Base-by-base conservation (phyloP, 2,888 invertebrate species). In the Pomacea canaliculata region DNA sequence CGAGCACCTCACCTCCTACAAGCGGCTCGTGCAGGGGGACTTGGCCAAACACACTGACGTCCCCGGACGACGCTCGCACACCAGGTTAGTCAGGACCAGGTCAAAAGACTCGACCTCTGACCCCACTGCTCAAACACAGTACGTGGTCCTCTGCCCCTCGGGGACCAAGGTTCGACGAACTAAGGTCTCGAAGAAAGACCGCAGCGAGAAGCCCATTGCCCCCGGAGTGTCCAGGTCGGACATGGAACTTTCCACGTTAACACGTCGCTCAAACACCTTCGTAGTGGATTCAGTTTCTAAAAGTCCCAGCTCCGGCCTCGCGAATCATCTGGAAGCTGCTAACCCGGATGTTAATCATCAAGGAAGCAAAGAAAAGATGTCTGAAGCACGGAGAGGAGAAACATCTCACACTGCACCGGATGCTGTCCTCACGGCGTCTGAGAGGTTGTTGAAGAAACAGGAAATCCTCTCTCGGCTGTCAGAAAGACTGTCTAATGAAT, bases 221-320 rank as follows among this genome's bases (percentile, higher is more conserved):
- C n/a, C 62, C 13, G 67, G 59, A 10, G 19, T 62, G 7, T 23
- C 74, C 10, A 48, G 66, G 51, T 59, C 46, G 1, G 68, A 67
- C 0, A 46, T 12, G 12, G 60, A 65, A 23, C 37, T 60, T 13
- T 62, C 62, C 18, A 3, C 5, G 7, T 67, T 74, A 0, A 67
- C 23, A 13, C 19, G 74, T 27, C 59, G 73, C 7, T 74, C 74
- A 12, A 69, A 37, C 18, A 74, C 74, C 1, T 74, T 74, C 62
- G 51, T 74, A 0, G 69, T 74, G 18, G 74, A 74, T 5, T 49
- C 74, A 16, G 51, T 16, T 10, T 13, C 16, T 56, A 56, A 56
- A 56, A 56, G 16, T 16, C 16, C 8, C 51, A 56, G 51, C 51
- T 56, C 51, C 51, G 51, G 12, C 2, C 12, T 56, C 51, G 12